Evolutionary conservation across 2,113 vertebrate species (phyloP).

Genomic region (Notarius lentiginosus): DNA sequence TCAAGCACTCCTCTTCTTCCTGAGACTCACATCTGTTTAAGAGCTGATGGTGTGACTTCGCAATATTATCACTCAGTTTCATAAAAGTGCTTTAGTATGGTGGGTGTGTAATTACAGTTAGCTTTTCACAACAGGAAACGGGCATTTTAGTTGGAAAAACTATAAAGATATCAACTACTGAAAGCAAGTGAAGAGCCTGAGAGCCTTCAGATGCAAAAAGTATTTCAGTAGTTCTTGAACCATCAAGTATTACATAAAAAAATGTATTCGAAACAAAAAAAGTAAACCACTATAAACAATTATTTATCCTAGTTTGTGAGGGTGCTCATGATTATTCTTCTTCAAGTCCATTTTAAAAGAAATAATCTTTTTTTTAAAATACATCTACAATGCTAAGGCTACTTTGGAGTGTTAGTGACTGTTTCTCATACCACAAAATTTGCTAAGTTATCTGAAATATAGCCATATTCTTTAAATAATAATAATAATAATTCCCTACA

Average conservation of each 20-base stretch:
- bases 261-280: background rate
- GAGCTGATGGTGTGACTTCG: conserved; percentile 12
- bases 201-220: background rate
- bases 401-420: background rate
- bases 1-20: conserved; percentile 42
- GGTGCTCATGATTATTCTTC: background rate
- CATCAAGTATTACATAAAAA: background rate
- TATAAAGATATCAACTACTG: background rate
- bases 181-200: background rate
- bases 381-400: background rate
- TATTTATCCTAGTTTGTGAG: background rate
- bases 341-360: background rate
- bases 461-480: too few relatives aligned
- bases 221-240: background rate
- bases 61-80: background rate
- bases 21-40: background rate
- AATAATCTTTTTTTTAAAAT: background rate
- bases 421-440: background rate
- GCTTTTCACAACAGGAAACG: background rate
- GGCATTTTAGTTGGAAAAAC: background rate
- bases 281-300: background rate
- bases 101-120: background rate
- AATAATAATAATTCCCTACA: too few relatives aligned
- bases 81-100: background rate
- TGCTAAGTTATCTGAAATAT: background rate